These are phyloP conservation scores for Leucopsar rothschildi DNA, from an alignment of 2,113 vertebrate genomes.

Conservation along the genomic window DNA sequence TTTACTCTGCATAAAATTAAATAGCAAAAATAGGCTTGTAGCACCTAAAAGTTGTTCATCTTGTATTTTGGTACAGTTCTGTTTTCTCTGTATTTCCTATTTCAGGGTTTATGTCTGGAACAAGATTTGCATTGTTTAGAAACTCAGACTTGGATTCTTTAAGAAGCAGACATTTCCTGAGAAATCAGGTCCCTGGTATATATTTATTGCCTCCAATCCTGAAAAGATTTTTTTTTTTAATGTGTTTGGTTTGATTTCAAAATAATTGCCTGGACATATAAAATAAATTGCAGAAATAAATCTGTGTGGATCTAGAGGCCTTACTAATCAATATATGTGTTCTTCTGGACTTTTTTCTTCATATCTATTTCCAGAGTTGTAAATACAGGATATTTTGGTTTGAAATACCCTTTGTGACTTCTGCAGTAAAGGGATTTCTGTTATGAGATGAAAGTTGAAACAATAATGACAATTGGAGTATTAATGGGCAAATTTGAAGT, in stretches of 20 bases:
- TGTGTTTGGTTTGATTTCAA: slow-evolving; percentile 9
- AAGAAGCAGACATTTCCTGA: not conserved
- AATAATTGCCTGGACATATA: not conserved
- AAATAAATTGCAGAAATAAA: slow-evolving; percentile 18
- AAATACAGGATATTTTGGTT: not conserved
- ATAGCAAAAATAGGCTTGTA: not conserved
- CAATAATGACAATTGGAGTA: not conserved
- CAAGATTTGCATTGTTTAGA: not conserved
- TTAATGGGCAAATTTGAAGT: not conserved
- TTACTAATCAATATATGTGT: slow-evolving; percentile 1
- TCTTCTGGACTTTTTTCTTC: not conserved
- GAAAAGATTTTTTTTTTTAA: not conserved
- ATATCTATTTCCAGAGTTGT: not conserved
- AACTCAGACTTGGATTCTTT: not conserved
- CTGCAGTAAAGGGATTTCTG: not conserved
- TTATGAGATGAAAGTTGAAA: not conserved
- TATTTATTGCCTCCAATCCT: not conserved
- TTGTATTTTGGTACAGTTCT: not conserved
- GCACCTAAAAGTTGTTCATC: not conserved
- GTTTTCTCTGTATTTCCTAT: not conserved
- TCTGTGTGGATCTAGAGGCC: not conserved
- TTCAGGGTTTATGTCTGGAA: not conserved
- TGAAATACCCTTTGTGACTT: not conserved
- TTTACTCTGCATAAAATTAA: not conserved
- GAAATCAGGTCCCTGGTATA: not conserved